These are phyloP conservation scores for Actinemys pallida DNA, from an alignment of 2,113 vertebrate species.

Conservation along the genomic window DNA sequence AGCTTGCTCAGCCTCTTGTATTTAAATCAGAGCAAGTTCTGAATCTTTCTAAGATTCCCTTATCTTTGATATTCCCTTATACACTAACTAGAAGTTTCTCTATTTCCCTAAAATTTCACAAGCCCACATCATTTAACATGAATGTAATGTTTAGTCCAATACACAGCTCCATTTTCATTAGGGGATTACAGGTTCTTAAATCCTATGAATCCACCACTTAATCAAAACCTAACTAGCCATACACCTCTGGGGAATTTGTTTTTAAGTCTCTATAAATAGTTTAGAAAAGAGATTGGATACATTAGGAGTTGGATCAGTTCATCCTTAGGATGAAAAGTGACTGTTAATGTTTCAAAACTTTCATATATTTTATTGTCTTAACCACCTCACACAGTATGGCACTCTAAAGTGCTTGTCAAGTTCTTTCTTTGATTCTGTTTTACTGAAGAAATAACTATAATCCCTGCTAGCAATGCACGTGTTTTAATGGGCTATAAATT, in stretches of 20 bases:
- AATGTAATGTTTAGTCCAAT: rapidly evolving
- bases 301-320: not conserved
- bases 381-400: not conserved
- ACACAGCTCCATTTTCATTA: rapidly evolving
- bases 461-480: not conserved
- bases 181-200: not conserved
- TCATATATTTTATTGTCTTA: not conserved
- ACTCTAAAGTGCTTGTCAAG: not conserved
- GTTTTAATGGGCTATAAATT: not conserved
- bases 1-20: not conserved
- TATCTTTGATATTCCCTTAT: not conserved
- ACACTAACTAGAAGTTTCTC: not conserved
- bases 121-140: rapidly evolving
- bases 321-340: not conserved
- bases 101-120: rapidly evolving
- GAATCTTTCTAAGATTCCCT: not conserved
- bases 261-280: not conserved
- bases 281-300: not conserved
- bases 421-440: not conserved
- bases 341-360: not conserved
- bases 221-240: not conserved
- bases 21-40: not conserved
- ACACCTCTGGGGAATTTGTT: not conserved
- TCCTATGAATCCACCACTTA: rapidly evolving
- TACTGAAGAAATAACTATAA: not conserved